phyloP scores from a whole-genome alignment of 2,113 vertebrate genomes.

The Pelecanoides urinatrix region DNA sequence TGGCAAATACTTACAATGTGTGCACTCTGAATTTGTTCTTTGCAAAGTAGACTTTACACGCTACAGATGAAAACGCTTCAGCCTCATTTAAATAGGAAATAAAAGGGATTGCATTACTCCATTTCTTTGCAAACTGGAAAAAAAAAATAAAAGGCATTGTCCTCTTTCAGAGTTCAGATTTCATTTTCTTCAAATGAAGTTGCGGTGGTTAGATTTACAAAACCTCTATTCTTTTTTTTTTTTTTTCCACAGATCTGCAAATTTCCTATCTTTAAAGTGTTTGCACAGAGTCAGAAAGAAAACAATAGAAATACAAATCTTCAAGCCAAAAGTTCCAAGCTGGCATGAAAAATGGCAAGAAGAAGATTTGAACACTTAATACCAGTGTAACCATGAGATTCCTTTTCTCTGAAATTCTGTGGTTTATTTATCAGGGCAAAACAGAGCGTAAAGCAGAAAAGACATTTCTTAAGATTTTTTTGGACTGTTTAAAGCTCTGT shows the following conservation, averaged over 20 bases:
- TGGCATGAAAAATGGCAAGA: conserved; percentile 27
- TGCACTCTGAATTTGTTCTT: conserved; percentile 51
- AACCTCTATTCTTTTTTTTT: conserved; percentile 50
- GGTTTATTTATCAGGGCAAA: conserved; percentile 16
- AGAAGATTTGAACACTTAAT: conserved; percentile 31
- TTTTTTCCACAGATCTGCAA: conserved; percentile 4
- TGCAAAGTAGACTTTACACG: conserved; percentile 53
- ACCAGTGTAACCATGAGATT: conserved; percentile 13
- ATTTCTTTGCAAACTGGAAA: conserved; percentile 60
- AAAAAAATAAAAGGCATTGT: conserved; percentile 52
- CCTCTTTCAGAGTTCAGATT: conserved; percentile 69
- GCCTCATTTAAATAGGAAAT: conserved; percentile 71
- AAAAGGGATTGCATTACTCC: conserved; percentile 72
- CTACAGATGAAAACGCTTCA: conserved; percentile 75
- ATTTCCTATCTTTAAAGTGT: conserved; percentile 54
- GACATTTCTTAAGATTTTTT: not conserved
- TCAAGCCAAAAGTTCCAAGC: conserved; percentile 1
- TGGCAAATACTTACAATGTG: conserved; percentile 36
- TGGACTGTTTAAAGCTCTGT: not conserved
- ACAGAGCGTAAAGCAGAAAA: not conserved
- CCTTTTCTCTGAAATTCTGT: conserved; percentile 21
- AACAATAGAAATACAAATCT: conserved; percentile 56
- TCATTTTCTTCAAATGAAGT: conserved; percentile 67
- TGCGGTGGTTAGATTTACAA: conserved; percentile 63
- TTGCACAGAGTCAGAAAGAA: conserved; percentile 51